phyloP scores from a whole-genome alignment of 2,888 invertebrate genomes.

The Deilephila elpenor region DNA sequence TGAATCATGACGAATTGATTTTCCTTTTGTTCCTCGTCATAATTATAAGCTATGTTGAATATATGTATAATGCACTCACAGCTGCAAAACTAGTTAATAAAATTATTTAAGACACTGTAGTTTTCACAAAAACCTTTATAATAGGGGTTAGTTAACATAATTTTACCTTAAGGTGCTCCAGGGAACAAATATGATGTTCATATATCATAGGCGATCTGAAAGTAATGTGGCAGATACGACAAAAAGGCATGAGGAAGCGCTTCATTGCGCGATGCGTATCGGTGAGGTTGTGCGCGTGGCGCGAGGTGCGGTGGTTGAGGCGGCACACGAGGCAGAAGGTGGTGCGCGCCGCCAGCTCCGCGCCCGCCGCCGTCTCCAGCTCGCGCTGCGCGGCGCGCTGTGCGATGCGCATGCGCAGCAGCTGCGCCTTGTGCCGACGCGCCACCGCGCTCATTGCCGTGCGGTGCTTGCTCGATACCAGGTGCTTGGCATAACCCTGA shows the following conservation, averaged over 20 bases:
- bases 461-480: constrained; percentile 89
- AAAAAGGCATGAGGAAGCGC: constrained; percentile 92
- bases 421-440: constrained; percentile 88
- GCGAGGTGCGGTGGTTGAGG: constrained; percentile 90
- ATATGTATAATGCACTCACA: too few species aligned
- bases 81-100: too few species aligned
- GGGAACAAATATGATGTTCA: constrained; percentile 92
- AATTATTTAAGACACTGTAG: too few species aligned
- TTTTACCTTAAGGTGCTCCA: constrained; percentile 89
- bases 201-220: constrained; percentile 94
- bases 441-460: constrained; percentile 90
- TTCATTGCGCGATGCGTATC: constrained; percentile 93
- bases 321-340: constrained; percentile 91
- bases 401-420: constrained; percentile 90
- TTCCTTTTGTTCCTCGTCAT: too few species aligned
- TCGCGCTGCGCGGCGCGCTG: constrained; percentile 92
- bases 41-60: too few species aligned
- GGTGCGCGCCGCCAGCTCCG: constrained; percentile 85
- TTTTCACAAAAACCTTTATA: too few species aligned
- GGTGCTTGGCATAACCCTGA: constrained; percentile 89
- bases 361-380: constrained; percentile 88
- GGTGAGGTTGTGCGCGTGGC: constrained; percentile 91
- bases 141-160: too few species aligned
- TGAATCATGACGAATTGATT: too few species aligned
- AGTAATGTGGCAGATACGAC: constrained; percentile 90